Evolutionary conservation across 2,113 vertebrate species (phyloP).

Genomic region (Phalacrocorax pelagicus): DNA sequence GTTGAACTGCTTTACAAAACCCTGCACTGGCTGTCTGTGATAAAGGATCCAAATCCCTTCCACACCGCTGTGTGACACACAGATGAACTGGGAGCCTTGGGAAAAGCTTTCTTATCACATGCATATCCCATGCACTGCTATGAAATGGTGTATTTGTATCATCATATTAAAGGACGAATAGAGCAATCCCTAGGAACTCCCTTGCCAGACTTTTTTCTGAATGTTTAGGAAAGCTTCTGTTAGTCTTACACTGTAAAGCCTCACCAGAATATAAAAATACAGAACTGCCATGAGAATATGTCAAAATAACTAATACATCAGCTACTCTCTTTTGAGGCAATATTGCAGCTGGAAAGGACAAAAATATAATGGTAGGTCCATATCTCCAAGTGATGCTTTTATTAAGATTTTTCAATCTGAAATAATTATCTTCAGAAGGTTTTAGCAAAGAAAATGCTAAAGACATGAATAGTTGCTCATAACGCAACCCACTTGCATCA

Average conservation of each 20-base stretch:
- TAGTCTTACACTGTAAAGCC: not conserved
- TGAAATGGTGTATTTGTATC: not conserved
- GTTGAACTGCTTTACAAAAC: not conserved
- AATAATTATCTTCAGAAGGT: not conserved
- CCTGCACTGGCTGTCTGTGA: not conserved
- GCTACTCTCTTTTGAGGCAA: not conserved
- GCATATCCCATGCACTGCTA: not conserved
- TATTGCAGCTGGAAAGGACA: not conserved
- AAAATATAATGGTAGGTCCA: not conserved
- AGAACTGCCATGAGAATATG: not conserved
- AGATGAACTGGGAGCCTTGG: not conserved
- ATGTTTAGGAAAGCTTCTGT: not conserved
- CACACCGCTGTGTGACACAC: not conserved
- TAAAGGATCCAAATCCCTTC: not conserved
- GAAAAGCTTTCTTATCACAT: not conserved
- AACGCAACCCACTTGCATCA: not conserved
- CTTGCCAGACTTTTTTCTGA: not conserved
- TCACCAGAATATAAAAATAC: not conserved
- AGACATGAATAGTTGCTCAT: not conserved
- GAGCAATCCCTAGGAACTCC: not conserved
- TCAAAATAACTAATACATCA: not conserved
- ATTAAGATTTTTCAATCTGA: not conserved
- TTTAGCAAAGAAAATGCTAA: not conserved
- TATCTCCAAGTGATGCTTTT: not conserved
- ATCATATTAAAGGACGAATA: not conserved